Evolutionary conservation across 2,888 invertebrate species (phyloP).

Genomic region (Perdita meconis): DNA sequence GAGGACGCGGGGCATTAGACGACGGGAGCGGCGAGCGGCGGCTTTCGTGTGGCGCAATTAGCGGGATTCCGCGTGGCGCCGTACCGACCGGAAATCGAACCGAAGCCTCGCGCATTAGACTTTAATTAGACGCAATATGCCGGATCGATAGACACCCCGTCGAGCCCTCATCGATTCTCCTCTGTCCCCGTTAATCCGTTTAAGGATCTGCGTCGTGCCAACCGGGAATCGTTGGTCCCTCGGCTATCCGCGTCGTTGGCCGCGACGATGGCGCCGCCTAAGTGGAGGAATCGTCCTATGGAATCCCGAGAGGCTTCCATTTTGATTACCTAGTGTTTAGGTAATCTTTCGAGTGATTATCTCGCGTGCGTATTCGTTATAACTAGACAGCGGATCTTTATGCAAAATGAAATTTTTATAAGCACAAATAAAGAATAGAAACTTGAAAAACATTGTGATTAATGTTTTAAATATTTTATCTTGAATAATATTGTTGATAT

Average conservation of each 20-base stretch:
- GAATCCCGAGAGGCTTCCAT: not conserved
- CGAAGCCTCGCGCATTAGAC: conserved; percentile 63
- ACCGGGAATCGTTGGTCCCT: not conserved
- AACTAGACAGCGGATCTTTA: no score
- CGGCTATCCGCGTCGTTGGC: not conserved
- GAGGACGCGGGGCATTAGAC: conserved; percentile 23
- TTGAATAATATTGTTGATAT: no score
- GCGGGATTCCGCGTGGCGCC: conserved; percentile 60
- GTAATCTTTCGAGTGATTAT: no score
- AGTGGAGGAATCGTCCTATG: not conserved
- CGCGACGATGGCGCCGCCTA: not conserved
- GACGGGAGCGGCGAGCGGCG: conserved; percentile 5
- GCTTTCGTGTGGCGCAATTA: conserved; percentile 59
- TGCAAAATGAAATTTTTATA: no score
- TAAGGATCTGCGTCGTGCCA: conserved; percentile 31
- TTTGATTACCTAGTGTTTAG: no score
- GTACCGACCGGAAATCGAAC: conserved; percentile 60
- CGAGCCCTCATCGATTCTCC: conserved; percentile 11
- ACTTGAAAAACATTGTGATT: no score
- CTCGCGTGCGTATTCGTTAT: no score
- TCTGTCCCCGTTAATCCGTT: conserved; percentile 45
- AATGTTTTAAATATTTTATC: no score
- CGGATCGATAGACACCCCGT: conserved; percentile 45
- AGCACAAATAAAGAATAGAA: no score
- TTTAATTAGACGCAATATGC: conserved; percentile 65